phyloP scores from a whole-genome alignment of 1,140 invertebrate species.

The Frieseomelitta varia region DNA sequence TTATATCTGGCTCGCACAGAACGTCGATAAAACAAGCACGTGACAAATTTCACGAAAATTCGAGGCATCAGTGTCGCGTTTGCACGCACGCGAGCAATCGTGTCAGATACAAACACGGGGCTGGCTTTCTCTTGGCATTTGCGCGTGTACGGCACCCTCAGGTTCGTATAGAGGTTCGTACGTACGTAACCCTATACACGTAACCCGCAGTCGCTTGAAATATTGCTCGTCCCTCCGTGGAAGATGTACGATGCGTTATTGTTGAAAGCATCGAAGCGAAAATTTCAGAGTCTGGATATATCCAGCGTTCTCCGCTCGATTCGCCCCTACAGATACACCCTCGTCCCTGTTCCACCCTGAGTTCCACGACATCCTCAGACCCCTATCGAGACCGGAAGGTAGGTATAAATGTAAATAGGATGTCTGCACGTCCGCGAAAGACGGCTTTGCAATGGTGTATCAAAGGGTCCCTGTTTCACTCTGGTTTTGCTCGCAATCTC shows the following conservation, averaged over 20 bases:
- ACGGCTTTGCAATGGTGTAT: conserved; percentile 73
- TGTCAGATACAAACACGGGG: conserved; percentile 35
- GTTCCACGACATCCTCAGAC: conserved; percentile 60
- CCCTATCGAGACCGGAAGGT: conserved; percentile 65
- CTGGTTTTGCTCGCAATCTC: conserved; percentile 57
- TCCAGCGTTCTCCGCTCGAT: conserved; percentile 61
- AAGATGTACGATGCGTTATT: conserved; percentile 80
- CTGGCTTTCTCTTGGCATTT: conserved; percentile 30
- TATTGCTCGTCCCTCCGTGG: conserved; percentile 78
- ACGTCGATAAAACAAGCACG: conserved; percentile 33
- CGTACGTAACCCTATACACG: conserved; percentile 54
- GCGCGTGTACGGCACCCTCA: background rate
- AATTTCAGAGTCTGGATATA: conserved; percentile 78
- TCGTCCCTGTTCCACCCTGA: conserved; percentile 40
- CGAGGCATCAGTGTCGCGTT: conserved; percentile 40
- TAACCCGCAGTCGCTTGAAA: conserved; percentile 76
- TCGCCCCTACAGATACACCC: conserved; percentile 62
- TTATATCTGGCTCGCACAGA: background rate
- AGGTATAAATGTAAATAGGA: conserved; percentile 79
- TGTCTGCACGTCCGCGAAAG: conserved; percentile 73
- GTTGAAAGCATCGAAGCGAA: conserved; percentile 79
- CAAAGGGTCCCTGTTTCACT: conserved; percentile 68
- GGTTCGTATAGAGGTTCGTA: conserved; percentile 5
- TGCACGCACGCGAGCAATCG: conserved; percentile 37
- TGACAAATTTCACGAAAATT: conserved; percentile 56